These are phyloP conservation scores for Stegastes partitus DNA, from an alignment of 2,113 vertebrate genomes.

Conservation along the genomic window DNA sequence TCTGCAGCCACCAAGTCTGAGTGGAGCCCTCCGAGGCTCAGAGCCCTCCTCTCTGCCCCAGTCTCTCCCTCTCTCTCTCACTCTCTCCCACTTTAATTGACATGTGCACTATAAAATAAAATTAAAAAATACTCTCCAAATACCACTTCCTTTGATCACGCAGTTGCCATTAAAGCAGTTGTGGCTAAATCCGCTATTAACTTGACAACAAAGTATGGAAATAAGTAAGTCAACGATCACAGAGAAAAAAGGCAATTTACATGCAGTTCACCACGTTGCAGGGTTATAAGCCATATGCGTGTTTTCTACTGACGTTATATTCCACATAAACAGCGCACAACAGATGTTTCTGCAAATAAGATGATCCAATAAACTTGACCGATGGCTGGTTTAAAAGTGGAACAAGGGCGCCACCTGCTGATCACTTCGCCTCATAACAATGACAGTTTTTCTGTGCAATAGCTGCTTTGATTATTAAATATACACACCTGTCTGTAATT, in stretches of 20 bases:
- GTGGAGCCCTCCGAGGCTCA: conserved; percentile 17
- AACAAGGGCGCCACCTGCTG: conserved; percentile 34
- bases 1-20: conserved; percentile 41
- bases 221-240: background rate
- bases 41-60: conserved; percentile 25
- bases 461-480: too few species aligned
- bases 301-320: too few species aligned
- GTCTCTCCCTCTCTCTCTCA: background rate
- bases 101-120: background rate
- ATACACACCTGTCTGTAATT: too few species aligned
- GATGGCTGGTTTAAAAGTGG: background rate
- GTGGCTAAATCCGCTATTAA: background rate
- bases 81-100: conserved; percentile 44
- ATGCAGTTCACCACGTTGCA: too few species aligned
- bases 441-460: too few species aligned
- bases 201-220: too few species aligned
- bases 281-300: too few species aligned
- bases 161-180: background rate
- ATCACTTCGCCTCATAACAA: conserved; percentile 1
- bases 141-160: background rate
- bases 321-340: too few species aligned
- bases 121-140: background rate
- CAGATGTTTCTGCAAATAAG: too few species aligned
- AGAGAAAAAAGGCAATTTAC: too few species aligned
- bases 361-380: too few species aligned